Evolutionary conservation across 2,888 invertebrate species (phyloP).

Genomic region (Melinaea marsaeus): DNA sequence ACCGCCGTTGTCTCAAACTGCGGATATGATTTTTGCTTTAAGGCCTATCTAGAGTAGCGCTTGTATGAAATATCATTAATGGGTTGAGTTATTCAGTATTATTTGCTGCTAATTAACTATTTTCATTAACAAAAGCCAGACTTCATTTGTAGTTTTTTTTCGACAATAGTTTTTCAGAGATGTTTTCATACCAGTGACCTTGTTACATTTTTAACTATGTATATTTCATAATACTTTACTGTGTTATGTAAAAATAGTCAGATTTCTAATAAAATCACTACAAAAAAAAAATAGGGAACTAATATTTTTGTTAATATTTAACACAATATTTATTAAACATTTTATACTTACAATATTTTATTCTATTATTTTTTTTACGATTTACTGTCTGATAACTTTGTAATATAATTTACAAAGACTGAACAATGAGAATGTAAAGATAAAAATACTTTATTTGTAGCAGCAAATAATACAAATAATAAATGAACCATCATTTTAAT

Average conservation of each 20-base stretch:
- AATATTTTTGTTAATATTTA: not conserved
- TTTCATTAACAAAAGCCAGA: not conserved
- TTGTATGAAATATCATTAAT: constrained; percentile 35
- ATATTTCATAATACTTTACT: not conserved
- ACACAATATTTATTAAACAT: not conserved
- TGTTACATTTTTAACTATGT: constrained; percentile 2
- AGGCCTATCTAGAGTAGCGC: constrained; percentile 45
- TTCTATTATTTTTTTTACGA: no score
- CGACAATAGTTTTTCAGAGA: no score
- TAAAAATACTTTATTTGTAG: not conserved
- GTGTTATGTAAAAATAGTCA: not conserved
- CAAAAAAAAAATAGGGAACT: not conserved
- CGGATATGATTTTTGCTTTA: constrained; percentile 56
- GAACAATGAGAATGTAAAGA: not conserved
- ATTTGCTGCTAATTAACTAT: constrained; percentile 24
- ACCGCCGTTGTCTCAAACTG: constrained; percentile 42
- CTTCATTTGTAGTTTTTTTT: not conserved
- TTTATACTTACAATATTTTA: not conserved
- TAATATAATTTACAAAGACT: no score
- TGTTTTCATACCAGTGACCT: not conserved
- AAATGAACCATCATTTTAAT: constrained; percentile 5
- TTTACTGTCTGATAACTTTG: no score
- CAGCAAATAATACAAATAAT: constrained; percentile 13
- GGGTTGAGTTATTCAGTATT: constrained; percentile 21
- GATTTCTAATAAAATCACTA: not conserved